phyloP scores from a whole-genome alignment of 1,140 invertebrate genomes.

The Hyles euphorbiae region DNA sequence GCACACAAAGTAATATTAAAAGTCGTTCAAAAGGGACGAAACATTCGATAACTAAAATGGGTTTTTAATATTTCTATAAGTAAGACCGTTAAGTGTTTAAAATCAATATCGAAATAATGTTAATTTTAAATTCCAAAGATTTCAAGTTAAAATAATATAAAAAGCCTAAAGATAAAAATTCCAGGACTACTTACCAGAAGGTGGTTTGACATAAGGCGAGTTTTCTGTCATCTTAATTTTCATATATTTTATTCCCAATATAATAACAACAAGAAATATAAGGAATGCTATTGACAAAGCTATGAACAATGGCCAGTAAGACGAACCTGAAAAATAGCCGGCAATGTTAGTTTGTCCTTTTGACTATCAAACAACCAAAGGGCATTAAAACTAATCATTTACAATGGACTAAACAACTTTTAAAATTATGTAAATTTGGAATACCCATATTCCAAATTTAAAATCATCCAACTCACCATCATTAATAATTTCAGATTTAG shows the following conservation, averaged over 20 bases:
- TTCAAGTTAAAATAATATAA: neutral
- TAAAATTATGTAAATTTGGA: neutral
- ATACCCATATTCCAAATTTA: neutral
- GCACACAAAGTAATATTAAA: no score
- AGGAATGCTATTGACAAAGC: slow-evolving; percentile 59
- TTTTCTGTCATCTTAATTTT: slow-evolving; percentile 62
- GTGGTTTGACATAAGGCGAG: slow-evolving; percentile 63
- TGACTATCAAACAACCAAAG: neutral
- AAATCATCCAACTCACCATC: slow-evolving; percentile 36
- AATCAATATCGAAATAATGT: no score
- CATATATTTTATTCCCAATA: slow-evolving; percentile 65
- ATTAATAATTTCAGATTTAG: slow-evolving; percentile 53
- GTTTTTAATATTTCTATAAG: no score
- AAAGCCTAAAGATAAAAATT: no score
- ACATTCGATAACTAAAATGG: no score
- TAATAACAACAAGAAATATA: slow-evolving; percentile 58
- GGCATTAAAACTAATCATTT: slow-evolving; percentile 8
- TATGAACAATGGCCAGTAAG: slow-evolving; percentile 60
- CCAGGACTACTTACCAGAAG: slow-evolving; percentile 39
- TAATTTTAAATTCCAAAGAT: no score
- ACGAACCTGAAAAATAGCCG: slow-evolving; percentile 47
- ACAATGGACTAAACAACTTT: neutral
- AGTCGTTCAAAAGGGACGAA: no score
- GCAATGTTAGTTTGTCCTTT: no score
- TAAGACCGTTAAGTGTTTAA: no score